Evolutionary conservation across 2,888 invertebrate genomes (phyloP), one percentile per base, ranked within the genome.

Genomic region (Anoplius nigerrimus): DNA sequence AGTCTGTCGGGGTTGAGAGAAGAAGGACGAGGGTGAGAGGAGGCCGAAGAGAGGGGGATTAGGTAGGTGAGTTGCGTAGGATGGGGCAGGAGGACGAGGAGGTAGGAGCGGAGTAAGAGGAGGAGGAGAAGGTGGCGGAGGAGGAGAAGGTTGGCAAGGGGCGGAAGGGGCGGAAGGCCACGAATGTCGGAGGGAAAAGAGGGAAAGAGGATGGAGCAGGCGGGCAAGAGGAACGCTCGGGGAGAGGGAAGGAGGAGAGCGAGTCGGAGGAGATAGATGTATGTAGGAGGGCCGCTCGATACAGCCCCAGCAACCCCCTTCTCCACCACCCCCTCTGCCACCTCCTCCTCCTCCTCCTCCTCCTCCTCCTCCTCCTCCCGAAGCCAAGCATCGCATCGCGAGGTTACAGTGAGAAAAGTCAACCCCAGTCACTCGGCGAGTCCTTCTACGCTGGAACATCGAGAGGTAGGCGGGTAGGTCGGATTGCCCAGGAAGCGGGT

Each of bases 281-380:
- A 87, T 87, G 86, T 88, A 87, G 87, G 88, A 88, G 87, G 88
- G 87, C 87, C 88, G 88, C 88, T 88, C 87, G 88, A 88, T 88
- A 88, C 88, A 88, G 88, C 88, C 84, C 88, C 88, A 88, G 88
- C 88, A 86, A 82, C 82, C 81, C 84, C 84, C 84, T 85, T 82
- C 82, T 80, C 83, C 78, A 78, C 81, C 45, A 66, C 61, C 66
- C 52, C 60, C 61, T 42, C 42, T 51, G 59, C 58, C 66, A 59
- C 63, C 63, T 62, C 62, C 62, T 43, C 65, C 64, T 65, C 69
- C 53, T 52, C 21, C 54, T 53, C 56, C n/a, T 48, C 48, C 16
- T 48, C 48, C 16, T 63, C 69, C 69, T 70, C 72, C 58, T 74
- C 71, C 84, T 81, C 75, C 76, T 72, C 70, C 82, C 81, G 81